Evolutionary conservation across 1,140 invertebrate species (phyloP).

Genomic region (Drosophila paulistorum): DNA sequence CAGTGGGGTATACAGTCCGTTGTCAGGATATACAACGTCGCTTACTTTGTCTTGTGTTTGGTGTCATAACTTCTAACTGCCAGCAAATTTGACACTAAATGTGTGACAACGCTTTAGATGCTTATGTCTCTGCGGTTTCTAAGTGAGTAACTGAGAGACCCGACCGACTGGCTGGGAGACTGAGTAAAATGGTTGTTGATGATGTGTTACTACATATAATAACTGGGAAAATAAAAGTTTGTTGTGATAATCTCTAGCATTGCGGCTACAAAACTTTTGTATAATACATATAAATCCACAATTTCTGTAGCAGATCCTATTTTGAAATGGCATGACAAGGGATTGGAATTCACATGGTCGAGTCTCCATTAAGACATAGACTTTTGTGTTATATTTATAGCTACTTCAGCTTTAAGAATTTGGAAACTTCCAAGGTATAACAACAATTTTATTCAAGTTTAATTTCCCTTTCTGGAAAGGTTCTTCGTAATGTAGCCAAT

Average conservation of each 20-base stretch:
- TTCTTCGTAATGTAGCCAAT: conserved; percentile 13
- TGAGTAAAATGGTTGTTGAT: background rate
- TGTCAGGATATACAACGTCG: conserved; percentile 48
- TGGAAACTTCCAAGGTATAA: no score
- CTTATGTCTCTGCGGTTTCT: conserved; percentile 57
- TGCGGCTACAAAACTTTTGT: conserved; percentile 2
- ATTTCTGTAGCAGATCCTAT: background rate
- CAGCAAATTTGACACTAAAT: conserved; percentile 74
- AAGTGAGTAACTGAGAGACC: conserved; percentile 22
- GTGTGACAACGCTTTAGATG: conserved; percentile 60
- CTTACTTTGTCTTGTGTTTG: conserved; percentile 64
- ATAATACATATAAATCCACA: background rate
- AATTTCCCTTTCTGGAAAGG: background rate
- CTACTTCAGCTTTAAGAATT: no score
- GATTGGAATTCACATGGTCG: background rate
- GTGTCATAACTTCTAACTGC: conserved; percentile 70
- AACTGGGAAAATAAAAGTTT: background rate
- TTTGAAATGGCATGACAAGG: background rate
- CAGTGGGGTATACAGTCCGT: conserved; percentile 7
- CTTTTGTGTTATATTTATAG: background rate
- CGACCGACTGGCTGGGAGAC: background rate
- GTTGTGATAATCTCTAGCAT: background rate
- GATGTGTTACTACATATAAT: conserved; percentile 19
- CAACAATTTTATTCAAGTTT: background rate
- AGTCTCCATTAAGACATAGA: background rate